Percentiles rank a stretch among this genome's conserved stretches.
These are phyloP conservation scores for Drosophila borborema DNA, from an alignment of 2,888 invertebrate genomes.

Conservation along the genomic window DNA sequence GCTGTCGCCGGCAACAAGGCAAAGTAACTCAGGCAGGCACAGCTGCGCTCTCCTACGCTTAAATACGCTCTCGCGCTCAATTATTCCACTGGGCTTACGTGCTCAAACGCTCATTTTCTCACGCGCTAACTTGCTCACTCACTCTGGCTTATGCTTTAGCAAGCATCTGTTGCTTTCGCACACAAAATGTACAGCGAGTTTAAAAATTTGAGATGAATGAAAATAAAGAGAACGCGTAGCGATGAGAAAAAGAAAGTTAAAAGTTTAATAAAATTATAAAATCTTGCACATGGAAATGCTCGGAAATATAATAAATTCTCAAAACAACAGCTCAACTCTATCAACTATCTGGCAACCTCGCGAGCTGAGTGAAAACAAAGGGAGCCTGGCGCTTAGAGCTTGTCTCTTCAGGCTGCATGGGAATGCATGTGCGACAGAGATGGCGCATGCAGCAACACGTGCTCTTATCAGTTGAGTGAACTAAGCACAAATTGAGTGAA, in stretches of 20 bases:
- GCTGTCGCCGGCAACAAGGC: conserved; percentile 61
- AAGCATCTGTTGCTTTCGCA: conserved; percentile 36
- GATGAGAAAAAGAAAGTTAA: not conserved
- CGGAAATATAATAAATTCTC: not conserved
- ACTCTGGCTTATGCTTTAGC: conserved; percentile 6
- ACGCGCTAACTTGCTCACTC: conserved; percentile 11
- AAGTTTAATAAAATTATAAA: not conserved
- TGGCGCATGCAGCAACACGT: conserved; percentile 73
- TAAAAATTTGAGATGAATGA: not conserved
- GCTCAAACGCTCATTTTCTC: not conserved
- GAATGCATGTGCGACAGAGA: conserved; percentile 55
- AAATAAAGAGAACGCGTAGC: not conserved
- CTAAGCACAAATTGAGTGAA: conserved; percentile 32
- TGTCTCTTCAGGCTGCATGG: not conserved
- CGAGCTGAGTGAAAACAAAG: conserved; percentile 1
- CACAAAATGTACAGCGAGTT: conserved; percentile 1
- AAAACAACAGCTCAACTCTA: not conserved
- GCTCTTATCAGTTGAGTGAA: conserved; percentile 76
- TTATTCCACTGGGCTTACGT: not conserved
- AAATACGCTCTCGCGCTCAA: conserved; percentile 16
- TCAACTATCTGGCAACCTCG: conserved; percentile 25
- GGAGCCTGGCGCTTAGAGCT: conserved; percentile 12
- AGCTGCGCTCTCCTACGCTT: conserved; percentile 30
- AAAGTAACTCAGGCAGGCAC: conserved; percentile 33
- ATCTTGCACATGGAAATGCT: not conserved